Percentiles rank a stretch among this genome's conserved stretches.
phyloP scores from a whole-genome alignment of 1,140 invertebrate genomes.

The Coptotermes formosanus region DNA sequence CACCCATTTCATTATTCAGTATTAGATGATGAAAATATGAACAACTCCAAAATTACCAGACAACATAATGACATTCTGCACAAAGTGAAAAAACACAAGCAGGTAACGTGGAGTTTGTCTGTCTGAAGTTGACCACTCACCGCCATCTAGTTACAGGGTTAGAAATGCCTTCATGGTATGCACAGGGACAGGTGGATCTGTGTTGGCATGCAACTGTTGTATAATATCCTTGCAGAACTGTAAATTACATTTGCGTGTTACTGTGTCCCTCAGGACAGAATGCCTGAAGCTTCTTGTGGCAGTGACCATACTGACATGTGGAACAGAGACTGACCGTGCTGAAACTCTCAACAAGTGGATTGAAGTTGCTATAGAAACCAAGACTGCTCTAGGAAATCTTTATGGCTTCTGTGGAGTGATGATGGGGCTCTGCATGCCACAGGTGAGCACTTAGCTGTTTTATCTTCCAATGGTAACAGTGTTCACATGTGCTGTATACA shows the following conservation, averaged over 20 bases:
- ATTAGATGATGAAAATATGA: no score
- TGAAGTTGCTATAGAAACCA: conserved; percentile 84
- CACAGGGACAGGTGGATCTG: background rate
- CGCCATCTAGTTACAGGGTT: no score
- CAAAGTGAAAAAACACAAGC: no score
- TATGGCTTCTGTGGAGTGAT: conserved; percentile 89
- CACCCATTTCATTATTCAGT: no score
- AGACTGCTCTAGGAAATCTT: conserved; percentile 86
- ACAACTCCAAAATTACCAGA: no score
- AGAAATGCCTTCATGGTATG: no score
- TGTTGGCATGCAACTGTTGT: no score
- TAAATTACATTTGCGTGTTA: background rate
- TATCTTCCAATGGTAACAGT: no score
- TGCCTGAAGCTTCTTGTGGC: conserved; percentile 85
- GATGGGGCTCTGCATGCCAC: conserved; percentile 80
- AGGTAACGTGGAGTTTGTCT: no score
- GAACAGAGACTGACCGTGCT: conserved; percentile 73
- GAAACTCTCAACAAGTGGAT: conserved; percentile 91
- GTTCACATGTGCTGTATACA: no score
- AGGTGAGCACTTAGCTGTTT: conserved; percentile 55
- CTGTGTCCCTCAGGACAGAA: conserved; percentile 62
- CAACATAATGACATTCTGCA: no score
- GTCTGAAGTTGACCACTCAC: no score
- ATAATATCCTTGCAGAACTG: background rate
- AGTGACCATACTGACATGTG: conserved; percentile 81